Evolutionary conservation across 2,888 invertebrate genomes (phyloP), one percentile per base, ranked within the genome.

Genomic region (Mimumesa dahlbomi): DNA sequence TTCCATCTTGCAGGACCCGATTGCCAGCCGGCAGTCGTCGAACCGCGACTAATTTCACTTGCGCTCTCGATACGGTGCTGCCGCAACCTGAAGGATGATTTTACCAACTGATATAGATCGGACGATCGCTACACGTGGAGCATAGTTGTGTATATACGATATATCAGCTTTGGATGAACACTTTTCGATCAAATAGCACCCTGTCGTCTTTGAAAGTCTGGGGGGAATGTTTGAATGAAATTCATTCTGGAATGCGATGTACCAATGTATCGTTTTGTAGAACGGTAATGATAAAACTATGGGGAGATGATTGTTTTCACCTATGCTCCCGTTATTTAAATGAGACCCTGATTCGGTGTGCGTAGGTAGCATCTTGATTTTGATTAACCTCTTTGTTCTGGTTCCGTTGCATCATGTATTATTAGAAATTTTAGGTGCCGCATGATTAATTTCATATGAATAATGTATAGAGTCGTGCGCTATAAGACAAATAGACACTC

Each of bases 31-130:
- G 58, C 61, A 71, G 45, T 58, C 80, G 66, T 53, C 79, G 75
- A 73, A 78, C 77, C 74, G 75, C 71, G 73, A 82, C 79, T 80
- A 82, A 81, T 82, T 80, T 68, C 82, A 83, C 83, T 83, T 74
- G 67, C 80, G 64, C 75, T 83, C 76, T 82, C 79, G 71, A 50
- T 40, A 64, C 67, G 63, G 43, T 53, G 59, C 58, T 59, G 56
- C 63, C 54, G 64, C 76, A 64, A 70, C 56, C 70, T 40, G 58
- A 49, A 53, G 36, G 14, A 57, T 46, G 66, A 67, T 72, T 58
- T 67, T 59, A 38, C 70, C 11, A 14, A 25, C 22, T 52, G 53
- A 70, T 62, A 57, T 43, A 11, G 48, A 50, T 36, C n/a, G n/a
- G n/a, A n/a, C n/a, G 16, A 2, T 48, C 38, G 54, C n/a, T 34